Base-by-base conservation (phyloP, 2,797 vertebrate genomes). In the Mormyrops attenuatus region DNA sequence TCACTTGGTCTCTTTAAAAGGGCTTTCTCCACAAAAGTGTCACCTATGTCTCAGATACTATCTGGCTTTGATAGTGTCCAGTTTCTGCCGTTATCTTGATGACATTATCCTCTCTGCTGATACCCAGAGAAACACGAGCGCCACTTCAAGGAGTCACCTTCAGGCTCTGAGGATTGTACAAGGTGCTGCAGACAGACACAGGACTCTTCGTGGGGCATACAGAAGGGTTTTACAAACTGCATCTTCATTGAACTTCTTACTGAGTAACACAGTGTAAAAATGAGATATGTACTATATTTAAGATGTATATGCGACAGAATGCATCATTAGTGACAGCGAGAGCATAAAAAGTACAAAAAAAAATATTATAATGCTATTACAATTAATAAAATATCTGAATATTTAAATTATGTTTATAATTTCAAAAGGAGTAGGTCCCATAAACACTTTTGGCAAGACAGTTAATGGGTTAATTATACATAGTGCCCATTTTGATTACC, bases 101-200 rank as follows among this genome's bases (percentile, higher is more conserved):
- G 73, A 80, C 73, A 80, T 80, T 80, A 44, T 80, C 66, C 26
- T 69, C 73, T 80, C 73, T 44, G 73, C 73, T 80, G 73, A 80
- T 80, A 80, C 73, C 17, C 73, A 3, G 73, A 80, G 73, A 80
- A 80, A 80, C 38, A n/a, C 15, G 73, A 80, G 73, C 73, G 17
- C 15, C 73, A 20, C 17, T 80, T 80, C 34, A 80, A 44, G 7
- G 38, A 20, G 73, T 80, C 73, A 80, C 73, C 73, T 80, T 80
- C 38, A n/a, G 38, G 15, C 5, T 41, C 34, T 3, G 73, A 44
- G 38, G 38, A 80, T 1, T 44, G 38, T 6, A 8, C 6, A 17
- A 44, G 73, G 34, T 20, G 3, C 17, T 44, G 34, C 38, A 17
- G 38, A n/a, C 17, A 80, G 17, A 2, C 1, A 44, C 1, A 26